Base-by-base conservation (phyloP, 1,140 invertebrate species). In the Megathymus violae region DNA sequence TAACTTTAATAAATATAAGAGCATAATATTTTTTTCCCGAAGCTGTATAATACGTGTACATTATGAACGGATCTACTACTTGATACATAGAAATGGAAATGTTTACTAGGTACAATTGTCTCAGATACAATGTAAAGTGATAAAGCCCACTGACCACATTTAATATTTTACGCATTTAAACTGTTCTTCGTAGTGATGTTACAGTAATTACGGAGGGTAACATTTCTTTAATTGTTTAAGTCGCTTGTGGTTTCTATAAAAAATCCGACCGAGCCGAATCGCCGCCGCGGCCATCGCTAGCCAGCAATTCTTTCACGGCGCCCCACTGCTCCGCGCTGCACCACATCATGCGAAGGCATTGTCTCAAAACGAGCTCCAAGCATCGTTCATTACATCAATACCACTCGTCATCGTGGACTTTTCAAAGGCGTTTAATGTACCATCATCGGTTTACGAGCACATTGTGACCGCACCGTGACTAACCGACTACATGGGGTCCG, bases 401-500 rank as follows among this genome's bases (percentile, higher is more conserved):
- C 41, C 54, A 58, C 67, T 70, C 74, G 68, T 75, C 69, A 76
- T 73, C 65, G 63, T 58, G 73, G 66, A 72, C 50, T 67, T 54
- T 74, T 74, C 70, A 79, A 85, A 74, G 64, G 54, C 51, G 56
- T 69, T 70, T 78, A 82, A 86, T 76, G 68, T 67, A 59, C 63
- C 72, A 82, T 84, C 75, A 84, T 80, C 62, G 76, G 47, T 79
- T 81, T 80, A 83, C 71, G 69, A 63, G 50, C 67, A 22, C 36
- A 74, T 48, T 65, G 71, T 71, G 56, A 71, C 72, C 68, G 52
- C 67, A 67, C 51, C 78, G 69, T 79, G 71, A 73, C 81, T 50
- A 83, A 84, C 64, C 52, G 47, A 71, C 46, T 71, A 71, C 67
- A 83, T 80, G 84, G 79, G 80, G 85, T 74, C 83, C 44, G 16